Percentiles rank a stretch among this genome's conserved stretches.
These are phyloP conservation scores for Poeciliopsis presidionis DNA, from an alignment of 2,797 vertebrate species.

Conservation along the genomic window DNA sequence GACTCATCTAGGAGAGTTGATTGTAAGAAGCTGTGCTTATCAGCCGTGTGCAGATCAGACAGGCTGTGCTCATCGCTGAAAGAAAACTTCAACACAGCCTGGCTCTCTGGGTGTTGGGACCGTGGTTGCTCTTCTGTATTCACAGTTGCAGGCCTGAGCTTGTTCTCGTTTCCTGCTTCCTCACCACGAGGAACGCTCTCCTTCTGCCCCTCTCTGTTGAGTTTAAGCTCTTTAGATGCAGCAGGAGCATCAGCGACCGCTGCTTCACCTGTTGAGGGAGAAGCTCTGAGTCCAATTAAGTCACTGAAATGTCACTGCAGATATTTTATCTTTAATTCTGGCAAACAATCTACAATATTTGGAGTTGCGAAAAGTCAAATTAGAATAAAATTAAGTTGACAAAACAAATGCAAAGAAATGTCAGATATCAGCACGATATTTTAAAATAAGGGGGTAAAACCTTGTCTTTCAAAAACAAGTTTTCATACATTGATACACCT, in stretches of 20 bases:
- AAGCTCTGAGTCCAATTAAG: constrained; percentile 35
- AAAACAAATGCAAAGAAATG: background rate
- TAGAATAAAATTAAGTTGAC: background rate
- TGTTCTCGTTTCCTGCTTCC: constrained; percentile 9
- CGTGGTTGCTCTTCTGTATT: constrained; percentile 19
- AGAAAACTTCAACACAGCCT: constrained; percentile 36
- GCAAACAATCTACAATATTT: background rate
- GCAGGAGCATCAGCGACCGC: constrained; percentile 14
- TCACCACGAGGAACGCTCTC: background rate
- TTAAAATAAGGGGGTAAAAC: background rate
- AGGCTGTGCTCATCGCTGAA: constrained; percentile 41
- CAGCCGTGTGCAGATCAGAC: constrained; percentile 13
- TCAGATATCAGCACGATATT: background rate
- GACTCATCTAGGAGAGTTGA: background rate
- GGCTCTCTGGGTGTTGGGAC: constrained; percentile 7
- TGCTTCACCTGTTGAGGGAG: constrained; percentile 52
- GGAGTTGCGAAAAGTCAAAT: background rate
- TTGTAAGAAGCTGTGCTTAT: constrained; percentile 19
- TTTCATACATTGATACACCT: background rate
- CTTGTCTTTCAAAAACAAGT: background rate
- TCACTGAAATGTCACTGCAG: rapidly evolving
- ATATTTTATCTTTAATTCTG: background rate
- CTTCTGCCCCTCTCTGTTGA: constrained; percentile 10
- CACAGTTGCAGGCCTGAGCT: constrained; percentile 1
- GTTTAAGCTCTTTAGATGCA: constrained; percentile 8